These are phyloP conservation scores for Larimichthys polyactis DNA, from an alignment of 2,113 vertebrate species.

Conservation along the genomic window DNA sequence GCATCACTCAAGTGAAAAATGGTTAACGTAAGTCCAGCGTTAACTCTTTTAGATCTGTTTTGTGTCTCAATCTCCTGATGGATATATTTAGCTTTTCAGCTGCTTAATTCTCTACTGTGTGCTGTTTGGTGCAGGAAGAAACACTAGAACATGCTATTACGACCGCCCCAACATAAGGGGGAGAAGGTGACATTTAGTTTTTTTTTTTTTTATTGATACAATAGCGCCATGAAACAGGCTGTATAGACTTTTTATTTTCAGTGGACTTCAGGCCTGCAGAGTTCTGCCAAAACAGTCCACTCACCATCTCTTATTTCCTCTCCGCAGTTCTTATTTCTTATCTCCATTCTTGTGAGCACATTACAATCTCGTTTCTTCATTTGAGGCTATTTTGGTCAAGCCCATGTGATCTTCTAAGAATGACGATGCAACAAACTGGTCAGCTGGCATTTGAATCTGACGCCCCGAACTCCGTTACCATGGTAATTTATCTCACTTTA, in stretches of 20 bases:
- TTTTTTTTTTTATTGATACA: constrained; percentile 38
- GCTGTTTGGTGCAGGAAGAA: background rate
- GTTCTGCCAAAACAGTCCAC: background rate
- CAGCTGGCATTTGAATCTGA: background rate
- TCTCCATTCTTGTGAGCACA: background rate
- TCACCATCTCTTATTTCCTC: too few species aligned
- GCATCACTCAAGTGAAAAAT: background rate
- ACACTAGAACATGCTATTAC: background rate
- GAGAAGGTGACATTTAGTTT: background rate
- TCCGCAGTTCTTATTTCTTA: background rate
- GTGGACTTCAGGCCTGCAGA: background rate
- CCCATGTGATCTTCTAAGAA: background rate
- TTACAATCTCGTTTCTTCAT: background rate
- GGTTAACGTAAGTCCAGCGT: too few species aligned
- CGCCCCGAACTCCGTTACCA: constrained; percentile 9
- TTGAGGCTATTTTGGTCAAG: background rate
- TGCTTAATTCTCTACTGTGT: background rate
- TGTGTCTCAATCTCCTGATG: too few species aligned
- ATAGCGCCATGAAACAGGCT: background rate
- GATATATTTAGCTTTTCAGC: background rate
- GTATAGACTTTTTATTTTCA: background rate
- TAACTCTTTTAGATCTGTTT: background rate
- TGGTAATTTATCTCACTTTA: background rate
- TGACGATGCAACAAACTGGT: background rate
- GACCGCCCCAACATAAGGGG: background rate